Conservation (phyloP, 1,140 invertebrate species). For the Pogonus chalceus region DNA sequence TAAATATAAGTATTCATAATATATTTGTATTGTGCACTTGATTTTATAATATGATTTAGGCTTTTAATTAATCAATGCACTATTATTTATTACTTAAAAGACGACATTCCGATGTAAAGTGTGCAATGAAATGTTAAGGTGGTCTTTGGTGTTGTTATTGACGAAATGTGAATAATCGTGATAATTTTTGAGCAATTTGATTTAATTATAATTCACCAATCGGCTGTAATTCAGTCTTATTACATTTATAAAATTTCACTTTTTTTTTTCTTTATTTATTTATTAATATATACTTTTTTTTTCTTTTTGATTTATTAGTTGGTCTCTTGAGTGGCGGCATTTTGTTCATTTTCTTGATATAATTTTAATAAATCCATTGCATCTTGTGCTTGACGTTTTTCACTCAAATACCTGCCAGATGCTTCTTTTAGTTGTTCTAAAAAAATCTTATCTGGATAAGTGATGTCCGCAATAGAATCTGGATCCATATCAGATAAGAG, state of each 20-base stretch:
- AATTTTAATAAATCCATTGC: constrained; percentile 62
- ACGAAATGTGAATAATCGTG: constrained; percentile 1
- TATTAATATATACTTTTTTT: too few relatives aligned
- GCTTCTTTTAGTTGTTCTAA: constrained; percentile 74
- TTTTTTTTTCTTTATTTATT: too few relatives aligned
- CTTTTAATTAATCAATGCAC: too few relatives aligned
- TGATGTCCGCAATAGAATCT: constrained; percentile 67
- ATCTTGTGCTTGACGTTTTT: constrained; percentile 73
- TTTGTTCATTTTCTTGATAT: constrained; percentile 31
- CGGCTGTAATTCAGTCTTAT: background rate
- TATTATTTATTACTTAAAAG: too few relatives aligned
- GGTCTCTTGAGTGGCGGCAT: background rate
- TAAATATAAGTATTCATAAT: too few relatives aligned
- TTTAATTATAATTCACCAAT: background rate
- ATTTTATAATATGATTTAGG: too few relatives aligned
- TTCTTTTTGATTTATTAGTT: too few relatives aligned
- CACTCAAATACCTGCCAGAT: constrained; percentile 64
- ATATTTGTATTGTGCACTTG: too few relatives aligned
- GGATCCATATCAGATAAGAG: constrained; percentile 77
- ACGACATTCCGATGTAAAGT: too few relatives aligned
- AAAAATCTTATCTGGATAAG: constrained; percentile 65
- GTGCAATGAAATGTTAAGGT: too few relatives aligned
- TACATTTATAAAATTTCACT: too few relatives aligned
- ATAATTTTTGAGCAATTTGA: constrained; percentile 4
- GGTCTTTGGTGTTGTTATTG: constrained; percentile 1